Percentiles rank a stretch among this genome's conserved stretches.
These are phyloP conservation scores for Andrena dorsata DNA, from an alignment of 2,888 invertebrate species.

Conservation along the genomic window DNA sequence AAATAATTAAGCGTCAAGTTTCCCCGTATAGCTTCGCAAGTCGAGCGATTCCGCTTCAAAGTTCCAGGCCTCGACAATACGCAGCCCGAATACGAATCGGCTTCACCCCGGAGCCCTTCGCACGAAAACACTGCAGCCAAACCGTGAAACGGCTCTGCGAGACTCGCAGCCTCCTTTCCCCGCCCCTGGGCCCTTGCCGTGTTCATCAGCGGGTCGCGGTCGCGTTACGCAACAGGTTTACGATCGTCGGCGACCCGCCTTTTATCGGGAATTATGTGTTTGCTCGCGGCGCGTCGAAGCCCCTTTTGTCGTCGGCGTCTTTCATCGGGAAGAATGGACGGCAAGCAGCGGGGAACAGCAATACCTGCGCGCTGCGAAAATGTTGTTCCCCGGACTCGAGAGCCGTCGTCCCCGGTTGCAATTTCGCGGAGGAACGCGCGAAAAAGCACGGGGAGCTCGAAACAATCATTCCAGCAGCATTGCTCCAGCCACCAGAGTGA, in stretches of 20 bases:
- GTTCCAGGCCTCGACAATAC: conserved; percentile 23
- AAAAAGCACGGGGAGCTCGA: not conserved
- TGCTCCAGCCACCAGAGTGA: conserved; percentile 4
- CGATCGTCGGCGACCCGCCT: conserved; percentile 20
- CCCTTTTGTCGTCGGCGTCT: conserved; percentile 11
- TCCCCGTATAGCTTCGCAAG: not conserved
- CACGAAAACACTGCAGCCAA: conserved; percentile 25
- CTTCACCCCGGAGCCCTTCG: conserved; percentile 44
- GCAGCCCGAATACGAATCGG: conserved; percentile 36
- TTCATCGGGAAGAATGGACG: conserved; percentile 1
- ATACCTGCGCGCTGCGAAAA: conserved; percentile 3
- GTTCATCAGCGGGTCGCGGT: conserved; percentile 51
- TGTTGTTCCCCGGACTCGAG: conserved; percentile 8
- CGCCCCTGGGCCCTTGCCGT: conserved; percentile 46
- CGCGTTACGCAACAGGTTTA: conserved; percentile 59
- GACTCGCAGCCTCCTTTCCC: too few relatives aligned
- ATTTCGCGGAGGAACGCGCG: not conserved
- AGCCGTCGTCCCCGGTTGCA: not conserved
- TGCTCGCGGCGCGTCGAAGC: not conserved
- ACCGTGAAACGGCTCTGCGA: conserved; percentile 24
- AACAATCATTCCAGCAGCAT: conserved; percentile 14
- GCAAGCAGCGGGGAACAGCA: conserved; percentile 1
- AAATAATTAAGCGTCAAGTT: conserved; percentile 35
- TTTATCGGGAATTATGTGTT: conserved; percentile 42
- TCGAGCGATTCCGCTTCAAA: conserved; percentile 37